A percentile compares a stretch with the other conserved stretches of the same genome.
phyloP scores from a whole-genome alignment of 2,113 vertebrate genomes.

The Morone saxatilis region DNA sequence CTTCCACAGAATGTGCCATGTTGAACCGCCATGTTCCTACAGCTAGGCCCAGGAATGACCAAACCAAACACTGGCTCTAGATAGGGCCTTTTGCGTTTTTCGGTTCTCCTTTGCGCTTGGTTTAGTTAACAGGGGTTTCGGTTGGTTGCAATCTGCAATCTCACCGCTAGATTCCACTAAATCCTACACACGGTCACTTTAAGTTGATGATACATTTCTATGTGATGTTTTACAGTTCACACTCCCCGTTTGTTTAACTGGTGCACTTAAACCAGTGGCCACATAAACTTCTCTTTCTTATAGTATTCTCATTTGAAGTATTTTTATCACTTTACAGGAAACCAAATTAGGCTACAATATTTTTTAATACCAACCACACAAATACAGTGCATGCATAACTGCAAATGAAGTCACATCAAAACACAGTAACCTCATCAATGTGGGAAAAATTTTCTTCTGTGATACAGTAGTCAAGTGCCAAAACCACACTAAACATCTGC shows the following conservation, averaged over 20 bases:
- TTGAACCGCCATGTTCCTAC: too few relatives aligned
- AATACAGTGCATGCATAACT: background rate
- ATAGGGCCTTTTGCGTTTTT: too few relatives aligned
- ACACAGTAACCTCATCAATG: background rate
- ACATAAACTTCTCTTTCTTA: background rate
- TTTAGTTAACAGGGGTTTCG: too few relatives aligned
- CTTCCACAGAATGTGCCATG: too few relatives aligned
- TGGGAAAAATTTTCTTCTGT: background rate
- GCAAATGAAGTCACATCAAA: background rate
- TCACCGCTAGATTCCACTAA: too few relatives aligned
- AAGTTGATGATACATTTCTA: background rate
- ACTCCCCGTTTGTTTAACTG: background rate
- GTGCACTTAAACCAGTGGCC: background rate
- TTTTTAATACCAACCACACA: background rate
- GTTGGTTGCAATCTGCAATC: too few relatives aligned
- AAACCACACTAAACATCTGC: conserved; percentile 32
- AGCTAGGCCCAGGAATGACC: too few relatives aligned
- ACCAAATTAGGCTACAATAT: background rate
- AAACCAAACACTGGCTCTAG: too few relatives aligned
- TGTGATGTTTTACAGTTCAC: background rate
- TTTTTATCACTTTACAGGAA: background rate
- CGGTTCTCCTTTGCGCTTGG: too few relatives aligned
- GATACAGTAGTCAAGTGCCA: conserved; percentile 18
- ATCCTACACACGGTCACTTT: background rate
- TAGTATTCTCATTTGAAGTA: background rate